Percentiles rank a stretch among this genome's conserved stretches.
Conservation (phyloP, 1,140 invertebrate genomes). For the Hylyphantes graminicola region DNA sequence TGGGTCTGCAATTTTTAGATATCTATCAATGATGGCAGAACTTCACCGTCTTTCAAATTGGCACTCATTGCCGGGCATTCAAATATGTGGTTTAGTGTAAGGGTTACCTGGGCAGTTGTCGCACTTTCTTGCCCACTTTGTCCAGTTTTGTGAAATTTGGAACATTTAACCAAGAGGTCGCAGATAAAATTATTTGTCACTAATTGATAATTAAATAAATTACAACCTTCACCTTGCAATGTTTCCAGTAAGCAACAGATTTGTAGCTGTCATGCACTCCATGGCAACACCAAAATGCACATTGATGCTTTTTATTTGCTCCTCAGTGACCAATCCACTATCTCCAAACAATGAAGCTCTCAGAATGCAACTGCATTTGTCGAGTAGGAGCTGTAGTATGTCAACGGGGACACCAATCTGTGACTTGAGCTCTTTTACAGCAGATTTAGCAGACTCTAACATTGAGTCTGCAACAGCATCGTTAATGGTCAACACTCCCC, state of each 20-base stretch:
- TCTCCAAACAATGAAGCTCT: slow-evolving; percentile 7
- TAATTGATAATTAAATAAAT: no score
- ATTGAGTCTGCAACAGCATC: neutral
- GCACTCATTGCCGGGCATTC: no score
- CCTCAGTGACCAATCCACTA: slow-evolving; percentile 2
- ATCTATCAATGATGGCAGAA: no score
- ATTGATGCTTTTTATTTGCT: neutral
- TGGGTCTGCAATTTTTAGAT: no score
- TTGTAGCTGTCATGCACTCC: neutral
- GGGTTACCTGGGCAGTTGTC: no score
- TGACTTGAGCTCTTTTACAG: neutral
- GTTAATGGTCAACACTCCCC: neutral
- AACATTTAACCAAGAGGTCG: no score
- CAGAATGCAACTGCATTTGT: slow-evolving; percentile 3
- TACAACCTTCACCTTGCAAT: slow-evolving; percentile 1
- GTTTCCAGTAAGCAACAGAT: neutral
- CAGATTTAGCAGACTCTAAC: slow-evolving; percentile 8
- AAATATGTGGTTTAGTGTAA: no score
- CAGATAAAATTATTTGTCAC: no score
- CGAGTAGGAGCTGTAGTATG: neutral
- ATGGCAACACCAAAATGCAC: neutral
- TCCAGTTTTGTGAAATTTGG: no score
- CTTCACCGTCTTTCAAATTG: no score
- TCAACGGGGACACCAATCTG: neutral
- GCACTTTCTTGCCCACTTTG: no score